Conservation (phyloP, 2,888 invertebrate species). For the Poecilobothrus nobilitatus region DNA sequence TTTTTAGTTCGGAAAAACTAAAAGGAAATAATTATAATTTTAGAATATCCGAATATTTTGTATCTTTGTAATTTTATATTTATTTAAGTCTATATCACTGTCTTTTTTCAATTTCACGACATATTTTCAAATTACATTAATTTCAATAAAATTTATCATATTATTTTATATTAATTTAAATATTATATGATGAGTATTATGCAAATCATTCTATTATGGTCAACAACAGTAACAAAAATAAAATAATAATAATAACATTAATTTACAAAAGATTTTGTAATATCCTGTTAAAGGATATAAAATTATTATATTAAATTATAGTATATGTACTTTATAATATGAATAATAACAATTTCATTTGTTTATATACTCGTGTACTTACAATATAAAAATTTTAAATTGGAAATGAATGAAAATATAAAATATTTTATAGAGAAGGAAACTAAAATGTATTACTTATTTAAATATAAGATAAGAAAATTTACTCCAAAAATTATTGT, state of each 20-base stretch:
- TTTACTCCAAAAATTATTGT: no score
- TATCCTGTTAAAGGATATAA: background rate
- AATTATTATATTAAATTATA: no score
- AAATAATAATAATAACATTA: background rate
- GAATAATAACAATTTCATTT: no score
- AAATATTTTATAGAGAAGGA: no score
- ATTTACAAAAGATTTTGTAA: background rate
- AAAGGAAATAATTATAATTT: conserved; percentile 2
- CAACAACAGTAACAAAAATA: background rate
- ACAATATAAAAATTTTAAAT: no score
- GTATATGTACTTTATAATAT: no score
- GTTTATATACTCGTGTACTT: no score
- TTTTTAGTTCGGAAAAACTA: background rate
- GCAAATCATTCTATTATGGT: background rate
- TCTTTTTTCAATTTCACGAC: background rate
- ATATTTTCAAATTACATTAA: no score
- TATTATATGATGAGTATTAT: background rate
- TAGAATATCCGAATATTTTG: background rate
- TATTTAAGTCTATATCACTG: background rate
- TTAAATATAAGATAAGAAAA: no score
- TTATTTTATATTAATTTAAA: background rate
- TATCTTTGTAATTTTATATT: background rate
- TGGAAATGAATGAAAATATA: no score
- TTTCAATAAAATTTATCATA: no score
- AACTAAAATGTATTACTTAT: no score